Conservation (phyloP, 2,888 invertebrate species). For the Papilio protenor region DNA sequence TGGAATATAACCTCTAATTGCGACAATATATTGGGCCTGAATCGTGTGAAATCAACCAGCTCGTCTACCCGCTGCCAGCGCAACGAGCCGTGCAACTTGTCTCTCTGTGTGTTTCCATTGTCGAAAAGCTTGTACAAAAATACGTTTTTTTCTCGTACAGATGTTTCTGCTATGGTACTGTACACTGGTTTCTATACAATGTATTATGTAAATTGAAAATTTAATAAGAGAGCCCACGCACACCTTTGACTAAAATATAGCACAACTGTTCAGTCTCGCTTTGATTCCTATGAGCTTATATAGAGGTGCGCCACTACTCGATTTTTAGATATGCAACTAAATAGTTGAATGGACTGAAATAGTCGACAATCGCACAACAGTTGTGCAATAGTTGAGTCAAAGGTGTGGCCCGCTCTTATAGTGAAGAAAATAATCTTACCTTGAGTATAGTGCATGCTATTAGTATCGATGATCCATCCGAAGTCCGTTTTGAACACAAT, state of each 20-base stretch:
- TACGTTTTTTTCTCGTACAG: no score
- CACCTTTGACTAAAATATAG: no score
- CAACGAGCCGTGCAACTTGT: conserved; percentile 37
- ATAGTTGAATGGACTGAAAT: no score
- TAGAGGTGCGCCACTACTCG: no score
- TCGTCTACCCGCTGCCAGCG: conserved; percentile 57
- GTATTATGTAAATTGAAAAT: not conserved
- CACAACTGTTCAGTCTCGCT: no score
- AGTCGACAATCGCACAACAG: no score
- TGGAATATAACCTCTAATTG: conserved; percentile 67
- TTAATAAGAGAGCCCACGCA: no score
- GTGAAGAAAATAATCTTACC: conserved; percentile 58
- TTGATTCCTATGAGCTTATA: no score
- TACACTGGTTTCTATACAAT: not conserved
- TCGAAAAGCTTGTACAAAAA: not conserved
- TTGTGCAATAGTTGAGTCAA: no score
- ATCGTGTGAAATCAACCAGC: conserved; percentile 78
- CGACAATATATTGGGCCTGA: conserved; percentile 72
- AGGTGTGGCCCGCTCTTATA: no score
- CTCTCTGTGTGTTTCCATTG: conserved; percentile 27
- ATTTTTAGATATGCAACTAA: no score
- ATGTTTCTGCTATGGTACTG: no score
- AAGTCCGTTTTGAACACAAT: conserved; percentile 48
- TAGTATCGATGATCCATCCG: conserved; percentile 52
- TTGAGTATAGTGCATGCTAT: conserved; percentile 77